Evolutionary conservation across 1,140 invertebrate genomes (phyloP).

Genomic region (Drosophila oshimai): DNA sequence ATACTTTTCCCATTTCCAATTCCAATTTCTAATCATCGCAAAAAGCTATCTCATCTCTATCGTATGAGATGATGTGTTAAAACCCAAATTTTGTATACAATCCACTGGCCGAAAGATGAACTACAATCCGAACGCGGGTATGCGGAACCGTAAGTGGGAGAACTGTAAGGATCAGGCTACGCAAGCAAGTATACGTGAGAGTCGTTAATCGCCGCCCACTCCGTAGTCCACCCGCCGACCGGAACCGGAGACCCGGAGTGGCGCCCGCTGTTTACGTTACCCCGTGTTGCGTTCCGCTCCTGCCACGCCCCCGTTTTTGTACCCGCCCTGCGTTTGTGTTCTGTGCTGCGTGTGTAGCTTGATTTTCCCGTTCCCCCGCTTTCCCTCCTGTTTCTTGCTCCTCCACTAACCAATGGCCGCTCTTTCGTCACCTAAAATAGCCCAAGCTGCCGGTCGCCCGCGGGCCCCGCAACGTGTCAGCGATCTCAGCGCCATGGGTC

Average conservation of each 20-base stretch:
- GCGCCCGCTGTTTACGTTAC: conserved; percentile 16
- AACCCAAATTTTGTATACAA: conserved; percentile 24
- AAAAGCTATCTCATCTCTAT: no score
- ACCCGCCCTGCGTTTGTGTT: conserved; percentile 22
- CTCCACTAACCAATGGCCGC: neutral
- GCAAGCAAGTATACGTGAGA: conserved; percentile 70
- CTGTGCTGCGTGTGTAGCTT: conserved; percentile 59
- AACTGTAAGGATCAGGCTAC: conserved; percentile 78
- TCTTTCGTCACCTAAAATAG: conserved; percentile 58
- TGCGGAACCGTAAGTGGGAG: conserved; percentile 83
- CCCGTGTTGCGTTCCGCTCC: conserved; percentile 9
- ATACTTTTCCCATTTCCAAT: no score
- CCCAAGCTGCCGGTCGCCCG: conserved; percentile 70
- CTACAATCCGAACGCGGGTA: conserved; percentile 84
- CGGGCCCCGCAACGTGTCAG: conserved; percentile 86
- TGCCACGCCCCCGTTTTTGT: neutral
- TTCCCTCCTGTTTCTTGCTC: neutral
- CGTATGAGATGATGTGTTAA: conserved; percentile 40
- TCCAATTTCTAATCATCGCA: no score
- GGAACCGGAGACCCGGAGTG: conserved; percentile 1
- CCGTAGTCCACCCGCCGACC: conserved; percentile 6
- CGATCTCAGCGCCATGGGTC: conserved; percentile 86
- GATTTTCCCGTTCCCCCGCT: conserved; percentile 41
- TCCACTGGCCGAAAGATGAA: conserved; percentile 58
- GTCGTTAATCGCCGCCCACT: conserved; percentile 11